Conservation (phyloP, 2,888 invertebrate species). For the Caenorhabditis zanzibari region DNA sequence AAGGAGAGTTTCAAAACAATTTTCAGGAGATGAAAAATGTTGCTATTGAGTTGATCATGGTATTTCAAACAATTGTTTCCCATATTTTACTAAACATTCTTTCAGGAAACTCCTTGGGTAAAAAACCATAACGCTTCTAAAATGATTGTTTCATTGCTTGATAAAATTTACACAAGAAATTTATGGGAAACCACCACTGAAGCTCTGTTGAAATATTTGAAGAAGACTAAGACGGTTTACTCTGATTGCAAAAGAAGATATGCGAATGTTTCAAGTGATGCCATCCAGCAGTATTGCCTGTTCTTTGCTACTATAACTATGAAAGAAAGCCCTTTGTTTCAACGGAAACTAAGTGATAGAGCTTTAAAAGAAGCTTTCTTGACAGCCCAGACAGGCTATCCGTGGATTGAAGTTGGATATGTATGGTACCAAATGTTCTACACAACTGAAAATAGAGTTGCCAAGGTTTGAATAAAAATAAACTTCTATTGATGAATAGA, state of each 20-base stretch:
- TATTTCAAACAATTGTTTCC: not conserved
- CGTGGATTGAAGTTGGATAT: not conserved
- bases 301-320: too few species aligned
- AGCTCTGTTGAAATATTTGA: not conserved
- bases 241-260: not conserved
- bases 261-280: not conserved
- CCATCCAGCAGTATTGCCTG: not conserved
- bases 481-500: not conserved
- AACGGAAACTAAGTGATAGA: too few species aligned
- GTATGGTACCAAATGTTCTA: conserved; percentile 1
- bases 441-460: not conserved
- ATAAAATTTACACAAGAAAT: not conserved
- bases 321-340: too few species aligned
- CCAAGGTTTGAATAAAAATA: not conserved
- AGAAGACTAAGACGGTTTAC: not conserved
- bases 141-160: conserved; percentile 3
- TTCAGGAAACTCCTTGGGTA: conserved; percentile 26
- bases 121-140: conserved; percentile 7
- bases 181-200: not conserved
- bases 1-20: not conserved
- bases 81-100: not conserved
- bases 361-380: not conserved
- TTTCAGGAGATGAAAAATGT: conserved; percentile 1
- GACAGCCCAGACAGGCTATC: not conserved
- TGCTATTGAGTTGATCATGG: not conserved